Evolutionary conservation across 2,797 vertebrate species (phyloP), one percentile per base, ranked within the genome.

Genomic region (Myotis pilosus): DNA sequence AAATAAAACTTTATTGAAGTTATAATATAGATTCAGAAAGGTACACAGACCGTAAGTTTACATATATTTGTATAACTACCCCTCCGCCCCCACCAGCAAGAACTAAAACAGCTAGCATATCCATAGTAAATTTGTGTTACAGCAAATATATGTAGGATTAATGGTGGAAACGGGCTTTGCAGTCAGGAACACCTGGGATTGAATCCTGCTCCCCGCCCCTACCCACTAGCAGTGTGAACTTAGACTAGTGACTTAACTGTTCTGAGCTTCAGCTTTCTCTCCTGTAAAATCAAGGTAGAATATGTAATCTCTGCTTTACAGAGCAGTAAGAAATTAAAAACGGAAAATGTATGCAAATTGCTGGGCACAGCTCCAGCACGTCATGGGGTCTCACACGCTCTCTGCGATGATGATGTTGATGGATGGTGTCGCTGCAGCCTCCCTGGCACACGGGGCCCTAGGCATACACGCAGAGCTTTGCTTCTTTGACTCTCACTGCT

Each of bases 291-390:
- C 85, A 87, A 91, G 53, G 81, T 74, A n/a, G n/a, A 76, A 62
- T 87, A 28, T 80, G 47, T 92, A 41, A 92, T 66, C 72, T 89
- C 86, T 83, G 71, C 71, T 51, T 94, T 91, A 72, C 17, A 88
- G 55, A 72, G 44, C 60, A 84, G 83, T 75, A 75, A 74, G 55
- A 91, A 85, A 75, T 94, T 88, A 78, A 60, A 93, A 91, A 81
- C 12, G 12, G 51, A 74, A 92, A 95, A 60, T 91, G 71, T 84
- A 95, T 68, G 87, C 76, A 87, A 92, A 53, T 91, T 94, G n/a
- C 89, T 44, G 72, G 96, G 91, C 86, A 55, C 36, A 36, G 28
- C 19, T 68, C 89, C 91, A 91, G 62, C 86, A 49, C 6, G 0
- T 74, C 69, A 89, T 25, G 68, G 57, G 76, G 76, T 69, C 57